Evolutionary conservation across 2,113 vertebrate genomes (phyloP), one percentile per base, ranked within the genome.

Genomic region (Oncorhynchus keta): DNA sequence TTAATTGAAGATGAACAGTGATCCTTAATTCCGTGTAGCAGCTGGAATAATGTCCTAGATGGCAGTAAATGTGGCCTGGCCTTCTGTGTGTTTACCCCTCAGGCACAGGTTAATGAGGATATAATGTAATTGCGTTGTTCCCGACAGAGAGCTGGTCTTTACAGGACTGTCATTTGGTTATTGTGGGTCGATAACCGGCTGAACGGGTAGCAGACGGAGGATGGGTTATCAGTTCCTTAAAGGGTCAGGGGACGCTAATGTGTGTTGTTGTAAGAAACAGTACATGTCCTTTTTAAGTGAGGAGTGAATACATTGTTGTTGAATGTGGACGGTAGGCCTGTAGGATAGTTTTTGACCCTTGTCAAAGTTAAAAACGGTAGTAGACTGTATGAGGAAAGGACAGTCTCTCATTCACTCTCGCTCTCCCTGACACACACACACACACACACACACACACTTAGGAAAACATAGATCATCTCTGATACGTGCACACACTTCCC

Each of bases 51-150:
- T 64, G 8, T 13, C 32, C 68, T 73, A 79, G 81, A 90, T 88
- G 78, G 74, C 70, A 76, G 67, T 79, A 77, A 74, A 74, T 78
- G 73, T 74, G 77, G 78, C 71, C 83, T 92, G 87, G 75, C 92
- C 79, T 92, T 89, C 75, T 76, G 75, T 83, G 39, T 79, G 80
- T 85, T 89, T 87, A 79, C 81, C 91, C 92, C 83, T 72, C 77
- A 80, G 92, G 90, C 87, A 74, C 14, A 55, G 79, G 76, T 79
- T 83, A 82, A 87, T 81, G 79, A 84, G 82, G 81, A 81, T 80
- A 85, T 94, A 93, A 94, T 82, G 45, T 59, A 91, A 93, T 94
- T 78, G 68, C 66, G 49, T 90, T 90, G 39, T 79, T 77, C 75
- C 74, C 69, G 81, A 86, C 80, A 75, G 80, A 80, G 78, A 76